Conservation (phyloP, 2,888 invertebrate species). For the Sesamia inferens region DNA sequence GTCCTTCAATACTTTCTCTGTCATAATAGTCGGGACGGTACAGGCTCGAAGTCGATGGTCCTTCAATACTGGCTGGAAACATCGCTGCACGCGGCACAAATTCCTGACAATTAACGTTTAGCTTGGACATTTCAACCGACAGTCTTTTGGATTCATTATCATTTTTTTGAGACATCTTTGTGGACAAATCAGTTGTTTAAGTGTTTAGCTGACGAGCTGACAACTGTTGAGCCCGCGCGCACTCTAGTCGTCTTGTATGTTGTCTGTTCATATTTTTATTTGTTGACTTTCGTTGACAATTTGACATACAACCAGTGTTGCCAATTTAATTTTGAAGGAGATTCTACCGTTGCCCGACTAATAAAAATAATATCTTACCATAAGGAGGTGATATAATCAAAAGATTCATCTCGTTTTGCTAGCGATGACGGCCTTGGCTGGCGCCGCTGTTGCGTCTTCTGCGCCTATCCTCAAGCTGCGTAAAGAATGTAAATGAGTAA, state of each 20-base stretch:
- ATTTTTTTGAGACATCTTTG: neutral
- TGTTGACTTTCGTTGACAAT: neutral
- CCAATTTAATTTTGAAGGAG: neutral
- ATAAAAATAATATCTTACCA: neutral
- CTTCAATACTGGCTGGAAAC: neutral
- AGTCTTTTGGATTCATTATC: neutral
- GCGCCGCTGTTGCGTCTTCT: neutral
- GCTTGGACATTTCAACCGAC: neutral
- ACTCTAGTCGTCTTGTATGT: neutral
- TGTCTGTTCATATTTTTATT: neutral
- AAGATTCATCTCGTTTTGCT: neutral
- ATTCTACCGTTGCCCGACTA: neutral
- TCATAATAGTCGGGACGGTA: no score
- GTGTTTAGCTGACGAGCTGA: neutral
- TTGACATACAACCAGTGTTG: neutral
- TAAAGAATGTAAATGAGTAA: no score
- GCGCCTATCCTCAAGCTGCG: no score
- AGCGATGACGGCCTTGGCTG: neutral
- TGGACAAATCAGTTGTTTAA: neutral
- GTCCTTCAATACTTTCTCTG: no score
- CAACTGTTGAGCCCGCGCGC: neutral
- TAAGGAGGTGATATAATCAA: neutral
- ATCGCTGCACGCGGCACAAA: slow-evolving; percentile 8
- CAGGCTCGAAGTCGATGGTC: no score
- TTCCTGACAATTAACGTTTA: slow-evolving; percentile 12